Base-by-base conservation (phyloP, 2,888 invertebrate species). In the Tanytarsus gracilentus region DNA sequence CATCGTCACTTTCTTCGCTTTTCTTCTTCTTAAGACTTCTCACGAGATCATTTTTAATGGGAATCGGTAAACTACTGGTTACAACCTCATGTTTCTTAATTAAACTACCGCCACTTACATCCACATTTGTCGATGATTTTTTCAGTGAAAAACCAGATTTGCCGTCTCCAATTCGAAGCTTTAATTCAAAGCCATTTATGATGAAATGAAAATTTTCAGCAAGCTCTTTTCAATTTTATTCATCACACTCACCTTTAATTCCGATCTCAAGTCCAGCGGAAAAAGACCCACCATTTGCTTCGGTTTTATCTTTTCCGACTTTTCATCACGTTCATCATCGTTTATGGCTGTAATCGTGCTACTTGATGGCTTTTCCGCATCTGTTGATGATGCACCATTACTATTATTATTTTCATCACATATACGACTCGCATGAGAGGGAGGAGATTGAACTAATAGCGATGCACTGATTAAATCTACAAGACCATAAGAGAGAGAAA, bases 381-480 rank as follows among this genome's bases (percentile, higher is more conserved):
- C 49, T 26, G 26, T 44, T 44, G 21, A 44, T 44, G 44, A 23
- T 44, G 36, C 26, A 23, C 14, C 16, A 52, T 39, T 26, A 16
- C 26, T 39, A 14, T 55, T 40, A 39, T 55, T 40, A 40, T 55
- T 55, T 23, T 26, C 39, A 55, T 55, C 55, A 55, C 55, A 55
- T 40, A 40, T 55, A 16, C 25, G 55, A 16, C 40, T 23, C 23
- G 26, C 30, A 9, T 44, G 44, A 23, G 9, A 18, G 44, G 44
- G 44, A 18, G 40, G 1, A 16, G n/a, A n/a, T n/a, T n/a, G n/a
- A n/a, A 16, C 26, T 27, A 39, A 21, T 26, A 55, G 21, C 25
- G 55, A 39, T 55, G 55, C 55, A 55, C 55, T 39, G 55, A 55
- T 55, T 40, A 55, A 55, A 55, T 55, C 55, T 55, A 55, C 33